Base-by-base conservation (phyloP, 2,113 vertebrate genomes). In the Zosterops hypoxanthus region DNA sequence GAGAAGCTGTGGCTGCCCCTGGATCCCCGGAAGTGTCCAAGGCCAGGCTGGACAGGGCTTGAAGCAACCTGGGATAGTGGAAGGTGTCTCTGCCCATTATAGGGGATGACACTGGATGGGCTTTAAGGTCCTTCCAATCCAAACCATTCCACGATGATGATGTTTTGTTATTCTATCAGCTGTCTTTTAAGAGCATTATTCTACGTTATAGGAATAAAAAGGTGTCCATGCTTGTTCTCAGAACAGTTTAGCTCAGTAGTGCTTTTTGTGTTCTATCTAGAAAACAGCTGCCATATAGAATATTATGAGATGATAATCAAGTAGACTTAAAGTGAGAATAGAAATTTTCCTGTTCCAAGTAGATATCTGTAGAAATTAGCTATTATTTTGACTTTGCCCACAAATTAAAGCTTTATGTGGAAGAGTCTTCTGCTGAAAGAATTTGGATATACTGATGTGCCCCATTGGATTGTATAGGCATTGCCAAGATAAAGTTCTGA, bases 11-110 rank as follows among this genome's bases (percentile, higher is more conserved):
- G 77, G 46, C 39, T 66, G 69, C 19, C 28, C 46, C 24, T 63
- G 47, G 23, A 46, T 47, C 69, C 61, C n/a, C 68, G 61, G 6
- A 0, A 47, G 17, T 60, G 39, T n/a, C 53, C 53, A 4, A 60
- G 55, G 28, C 28, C 46, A n/a, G 53, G 11, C 0, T 66, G 50
- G 34, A 42, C 0, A 0, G 31, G 11, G 25, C 31, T 36, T 57
- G 60, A 23, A 66, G 9, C 33, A 25, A 0, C 1, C 39, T 75
- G 61, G 78, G 24, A 0, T 1, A 4, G 16, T 31, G 69, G 52
- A 3, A 66, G 8, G 15, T 39, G 33, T 59, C 28, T 36, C 15
- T 66, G 33, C 12, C 36, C 46, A 22, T 18, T 28, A 13, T 46
- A 66, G 28, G 5, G 3, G 21, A 6, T 39, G 60, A 3, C 0